Evolutionary conservation across 2,797 vertebrate species (phyloP).

Genomic region (Sphaeramia orbicularis): DNA sequence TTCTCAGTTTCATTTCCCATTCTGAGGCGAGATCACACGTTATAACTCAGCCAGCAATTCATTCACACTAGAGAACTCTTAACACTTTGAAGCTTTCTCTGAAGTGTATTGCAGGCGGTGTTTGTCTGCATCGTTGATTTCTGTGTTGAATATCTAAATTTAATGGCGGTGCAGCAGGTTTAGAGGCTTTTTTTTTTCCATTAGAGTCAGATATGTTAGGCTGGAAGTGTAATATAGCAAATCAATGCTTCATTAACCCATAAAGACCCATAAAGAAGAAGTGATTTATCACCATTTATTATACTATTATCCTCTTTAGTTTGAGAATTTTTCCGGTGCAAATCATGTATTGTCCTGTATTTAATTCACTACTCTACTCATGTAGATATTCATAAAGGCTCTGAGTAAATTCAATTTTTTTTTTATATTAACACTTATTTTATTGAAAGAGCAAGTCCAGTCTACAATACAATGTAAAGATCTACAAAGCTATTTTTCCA

Average conservation of each 20-base stretch:
- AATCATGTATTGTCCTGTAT: too few species aligned
- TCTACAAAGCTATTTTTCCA: too few species aligned
- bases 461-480: too few species aligned
- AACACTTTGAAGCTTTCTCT: constrained; percentile 34
- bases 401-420: too few species aligned
- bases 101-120: constrained; percentile 13
- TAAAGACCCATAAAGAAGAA: too few species aligned
- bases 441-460: too few species aligned
- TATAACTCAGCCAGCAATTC: constrained; percentile 34
- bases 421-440: too few species aligned
- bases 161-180: constrained; percentile 33
- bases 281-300: too few species aligned
- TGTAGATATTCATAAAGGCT: too few species aligned
- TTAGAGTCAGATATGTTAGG: constrained; percentile 8
- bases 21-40: constrained; percentile 51
- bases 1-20: constrained; percentile 57
- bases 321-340: too few species aligned
- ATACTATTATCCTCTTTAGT: too few species aligned
- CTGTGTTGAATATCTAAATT: constrained; percentile 35
- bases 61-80: constrained; percentile 45
- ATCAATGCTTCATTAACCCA: constrained; percentile 35
- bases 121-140: constrained; percentile 38
- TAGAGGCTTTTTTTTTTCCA: background rate
- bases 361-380: too few species aligned
- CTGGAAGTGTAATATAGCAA: constrained; percentile 15